Base-by-base conservation (phyloP, 2,113 vertebrate genomes). In the Cinclus mexicanus region DNA sequence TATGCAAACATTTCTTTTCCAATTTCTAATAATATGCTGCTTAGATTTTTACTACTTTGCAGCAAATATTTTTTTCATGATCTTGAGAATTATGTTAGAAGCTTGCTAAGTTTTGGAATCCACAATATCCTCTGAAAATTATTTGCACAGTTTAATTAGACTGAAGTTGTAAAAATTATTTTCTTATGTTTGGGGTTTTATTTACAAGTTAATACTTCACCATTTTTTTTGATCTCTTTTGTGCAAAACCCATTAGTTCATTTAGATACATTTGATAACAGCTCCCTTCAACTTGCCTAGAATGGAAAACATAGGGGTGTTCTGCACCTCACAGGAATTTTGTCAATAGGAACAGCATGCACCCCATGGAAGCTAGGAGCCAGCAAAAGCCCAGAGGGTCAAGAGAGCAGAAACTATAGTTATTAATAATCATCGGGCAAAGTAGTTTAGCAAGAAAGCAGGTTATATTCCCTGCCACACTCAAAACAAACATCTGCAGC, bases 401-500 rank as follows among this genome's bases (percentile, higher is more conserved):
- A 93, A 92, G 25, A 90, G 50, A 25, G 71, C 77, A 96, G 59
- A 91, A 96, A 77, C 63, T 83, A 37, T 24, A 70, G 85, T 94
- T 96, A 94, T 92, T 93, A 95, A 95, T 96, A 97, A 87, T 86
- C 63, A 83, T 65, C 75, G 57, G 41, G 82, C 75, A 90, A 80
- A 88, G n/a, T 6, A 88, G 63, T 92, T 93, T 70, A 92, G n/a
- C 83, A 94, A 93, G 67, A 88, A 90, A 93, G 41, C 90, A 86
- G 79, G 86, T 94, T 95, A 46, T 74, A 92, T 90, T 94, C 83
- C 83, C 35, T 89, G 47, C 35, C 72, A 81, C 2, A 4, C n/a
- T 95, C 81, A 96, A 83, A 94, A 95, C 87, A 92, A 96, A 97
- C 59, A 95, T 88, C 50, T 81, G 76, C 72, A 83, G 68, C 68